Percentiles rank a stretch among this genome's conserved stretches.
Evolutionary conservation across 2,113 vertebrate species (phyloP).

Genomic region (Paedocypris sp.): DNA sequence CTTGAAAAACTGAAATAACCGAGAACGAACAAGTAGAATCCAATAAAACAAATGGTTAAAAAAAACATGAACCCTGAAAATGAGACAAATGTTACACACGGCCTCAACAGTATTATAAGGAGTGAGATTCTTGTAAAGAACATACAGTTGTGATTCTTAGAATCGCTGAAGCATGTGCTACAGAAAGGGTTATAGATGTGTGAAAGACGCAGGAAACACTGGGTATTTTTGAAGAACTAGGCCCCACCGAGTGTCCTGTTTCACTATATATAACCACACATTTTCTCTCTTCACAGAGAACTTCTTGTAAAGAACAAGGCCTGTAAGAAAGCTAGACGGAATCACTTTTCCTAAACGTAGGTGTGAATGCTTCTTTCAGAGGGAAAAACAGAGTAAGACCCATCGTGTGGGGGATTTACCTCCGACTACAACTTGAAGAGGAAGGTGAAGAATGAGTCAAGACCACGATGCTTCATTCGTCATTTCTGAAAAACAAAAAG

Average conservation of each 20-base stretch:
- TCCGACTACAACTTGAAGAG: neutral
- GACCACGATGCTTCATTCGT: too few species aligned
- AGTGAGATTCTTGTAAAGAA: neutral
- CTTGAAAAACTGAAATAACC: too few species aligned
- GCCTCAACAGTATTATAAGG: neutral
- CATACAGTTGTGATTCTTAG: neutral
- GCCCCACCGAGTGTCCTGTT: neutral
- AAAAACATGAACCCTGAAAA: too few species aligned
- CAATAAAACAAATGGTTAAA: too few species aligned
- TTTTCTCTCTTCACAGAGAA: neutral
- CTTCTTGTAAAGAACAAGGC: too few species aligned
- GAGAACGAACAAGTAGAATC: too few species aligned
- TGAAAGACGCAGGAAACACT: constrained; percentile 2
- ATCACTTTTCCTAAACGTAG: neutral
- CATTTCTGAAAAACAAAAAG: too few species aligned
- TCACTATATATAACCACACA: neutral
- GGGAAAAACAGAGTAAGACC: neutral
- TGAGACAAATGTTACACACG: neutral
- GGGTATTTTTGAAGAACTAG: neutral
- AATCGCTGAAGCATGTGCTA: neutral
- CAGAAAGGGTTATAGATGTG: neutral
- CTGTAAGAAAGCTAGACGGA: neutral
- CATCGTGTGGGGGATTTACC: neutral
- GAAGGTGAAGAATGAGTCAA: neutral
- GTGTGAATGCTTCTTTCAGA: neutral